These are phyloP conservation scores for Lophius piscatorius DNA, from an alignment of 2,113 vertebrate genomes.

Conservation along the genomic window DNA sequence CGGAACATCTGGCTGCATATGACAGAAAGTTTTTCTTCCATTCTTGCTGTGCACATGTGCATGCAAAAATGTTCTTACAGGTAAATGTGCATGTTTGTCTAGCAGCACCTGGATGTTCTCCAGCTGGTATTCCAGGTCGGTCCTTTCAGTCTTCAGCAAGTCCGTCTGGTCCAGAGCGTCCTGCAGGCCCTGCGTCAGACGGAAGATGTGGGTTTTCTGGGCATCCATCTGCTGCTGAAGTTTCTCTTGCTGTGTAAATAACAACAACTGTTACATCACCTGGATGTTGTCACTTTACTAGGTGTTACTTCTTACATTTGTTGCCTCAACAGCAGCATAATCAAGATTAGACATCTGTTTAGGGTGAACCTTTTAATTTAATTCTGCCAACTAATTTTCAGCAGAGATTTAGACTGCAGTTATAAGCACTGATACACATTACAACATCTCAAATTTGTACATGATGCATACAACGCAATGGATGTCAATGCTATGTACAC, in stretches of 20 bases:
- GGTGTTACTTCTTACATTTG: neutral
- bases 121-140: constrained; percentile 96
- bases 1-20: constrained; percentile 30
- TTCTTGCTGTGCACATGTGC: neutral
- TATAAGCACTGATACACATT: neutral
- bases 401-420: neutral
- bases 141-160: constrained; percentile 95
- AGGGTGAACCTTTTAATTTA: neutral
- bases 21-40: constrained; percentile 9
- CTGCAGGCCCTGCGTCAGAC: constrained; percentile 96
- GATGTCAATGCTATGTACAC: neutral
- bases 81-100: constrained; percentile 14
- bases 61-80: neutral
- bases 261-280: constrained; percentile 14
- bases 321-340: neutral
- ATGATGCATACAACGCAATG: neutral
- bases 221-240: constrained; percentile 98
- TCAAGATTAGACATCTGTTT: neutral
- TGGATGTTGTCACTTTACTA: constrained; percentile 5
- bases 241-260: constrained; percentile 88
- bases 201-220: constrained; percentile 97
- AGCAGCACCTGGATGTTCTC: constrained; percentile 96
- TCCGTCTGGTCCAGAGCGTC: constrained; percentile 96
- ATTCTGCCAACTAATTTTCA: neutral
- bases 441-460: neutral